Conservation (phyloP, 2,888 invertebrate genomes). For the Gortyna flavago region DNA sequence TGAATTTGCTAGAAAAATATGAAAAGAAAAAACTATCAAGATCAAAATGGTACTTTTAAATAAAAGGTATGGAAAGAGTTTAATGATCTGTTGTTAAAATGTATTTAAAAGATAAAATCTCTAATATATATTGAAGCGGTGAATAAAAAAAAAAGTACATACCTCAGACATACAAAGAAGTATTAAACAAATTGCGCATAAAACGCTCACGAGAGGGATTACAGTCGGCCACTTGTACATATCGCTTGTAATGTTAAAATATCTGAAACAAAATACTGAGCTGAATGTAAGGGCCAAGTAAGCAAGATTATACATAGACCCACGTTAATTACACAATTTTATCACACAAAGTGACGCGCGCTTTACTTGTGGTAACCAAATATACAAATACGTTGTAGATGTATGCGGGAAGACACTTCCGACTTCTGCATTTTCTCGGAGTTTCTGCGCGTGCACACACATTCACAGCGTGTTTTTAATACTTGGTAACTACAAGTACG, state of each 20-base stretch:
- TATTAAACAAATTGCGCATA: slow-evolving; percentile 73
- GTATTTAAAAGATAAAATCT: not conserved
- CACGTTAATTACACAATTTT: not conserved
- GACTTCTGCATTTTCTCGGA: not conserved
- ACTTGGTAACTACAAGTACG: not conserved
- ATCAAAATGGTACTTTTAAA: too few species aligned
- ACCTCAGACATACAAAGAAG: slow-evolving; percentile 78
- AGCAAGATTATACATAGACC: not conserved
- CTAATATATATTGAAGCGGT: not conserved
- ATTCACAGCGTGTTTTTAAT: not conserved
- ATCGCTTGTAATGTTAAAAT: slow-evolving; percentile 68
- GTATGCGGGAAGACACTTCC: too few species aligned
- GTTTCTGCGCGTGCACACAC: not conserved
- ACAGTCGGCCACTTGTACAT: slow-evolving; percentile 80
- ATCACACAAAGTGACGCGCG: not conserved
- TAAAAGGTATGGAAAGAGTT: not conserved
- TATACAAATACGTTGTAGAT: too few species aligned
- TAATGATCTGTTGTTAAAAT: not conserved
- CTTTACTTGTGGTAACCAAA: too few species aligned
- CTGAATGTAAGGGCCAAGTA: not conserved
- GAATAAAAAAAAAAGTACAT: slow-evolving; percentile 16
- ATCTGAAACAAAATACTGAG: slow-evolving; percentile 70
- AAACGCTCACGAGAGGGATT: slow-evolving; percentile 72
- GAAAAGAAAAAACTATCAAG: not conserved
- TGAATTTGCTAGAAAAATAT: slow-evolving; percentile 73